phyloP scores from a whole-genome alignment of 2,113 vertebrate species.

The Neoarius graeffei region DNA sequence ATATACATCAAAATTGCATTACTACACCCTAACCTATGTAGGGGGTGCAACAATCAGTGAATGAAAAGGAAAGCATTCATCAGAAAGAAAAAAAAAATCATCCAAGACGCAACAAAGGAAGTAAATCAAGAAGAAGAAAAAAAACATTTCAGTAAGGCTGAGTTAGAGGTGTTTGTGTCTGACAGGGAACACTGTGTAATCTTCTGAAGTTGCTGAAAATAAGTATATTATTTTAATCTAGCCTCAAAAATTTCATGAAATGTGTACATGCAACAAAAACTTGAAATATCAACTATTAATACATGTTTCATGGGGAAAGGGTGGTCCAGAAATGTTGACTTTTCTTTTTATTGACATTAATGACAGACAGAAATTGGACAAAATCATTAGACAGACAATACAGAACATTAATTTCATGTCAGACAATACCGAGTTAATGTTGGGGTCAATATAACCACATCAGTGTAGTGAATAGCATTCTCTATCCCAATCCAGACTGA shows the following conservation, averaged over 20 bases:
- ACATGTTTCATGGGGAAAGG: background rate
- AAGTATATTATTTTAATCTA: background rate
- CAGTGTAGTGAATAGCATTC: background rate
- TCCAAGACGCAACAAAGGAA: background rate
- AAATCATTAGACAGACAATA: background rate
- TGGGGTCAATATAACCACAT: background rate
- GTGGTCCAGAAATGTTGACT: background rate
- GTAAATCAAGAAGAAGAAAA: background rate
- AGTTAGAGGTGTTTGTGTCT: background rate
- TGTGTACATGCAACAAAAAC: background rate
- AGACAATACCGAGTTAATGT: background rate
- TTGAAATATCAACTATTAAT: background rate
- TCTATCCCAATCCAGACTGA: background rate
- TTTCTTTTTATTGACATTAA: background rate
- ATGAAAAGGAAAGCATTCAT: background rate
- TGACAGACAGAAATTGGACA: background rate
- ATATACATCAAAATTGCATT: background rate
- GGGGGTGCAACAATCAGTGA: background rate
- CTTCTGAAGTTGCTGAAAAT: background rate
- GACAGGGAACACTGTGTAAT: background rate
- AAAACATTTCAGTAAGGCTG: background rate
- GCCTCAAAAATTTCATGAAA: background rate
- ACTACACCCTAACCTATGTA: background rate
- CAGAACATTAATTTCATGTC: background rate
- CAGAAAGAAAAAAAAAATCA: background rate